These are phyloP conservation scores for Tyto alba DNA, from an alignment of 2,113 vertebrate species.

Conservation along the genomic window DNA sequence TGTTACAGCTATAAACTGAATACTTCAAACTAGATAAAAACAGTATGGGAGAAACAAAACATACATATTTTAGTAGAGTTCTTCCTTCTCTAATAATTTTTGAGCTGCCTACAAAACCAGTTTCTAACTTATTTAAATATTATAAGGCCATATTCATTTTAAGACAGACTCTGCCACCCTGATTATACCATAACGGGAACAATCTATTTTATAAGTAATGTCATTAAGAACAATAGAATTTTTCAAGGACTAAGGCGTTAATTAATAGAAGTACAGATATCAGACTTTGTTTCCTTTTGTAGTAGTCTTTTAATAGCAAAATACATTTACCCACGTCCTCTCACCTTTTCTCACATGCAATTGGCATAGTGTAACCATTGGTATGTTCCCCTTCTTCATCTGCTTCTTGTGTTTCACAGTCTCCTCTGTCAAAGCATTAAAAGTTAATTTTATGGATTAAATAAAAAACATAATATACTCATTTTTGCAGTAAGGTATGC, in stretches of 20 bases:
- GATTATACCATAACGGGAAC: not conserved
- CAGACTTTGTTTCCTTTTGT: not conserved
- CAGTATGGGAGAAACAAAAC: not conserved
- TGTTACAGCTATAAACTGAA: not conserved
- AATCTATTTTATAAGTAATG: not conserved
- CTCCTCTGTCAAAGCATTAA: not conserved
- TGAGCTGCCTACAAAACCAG: not conserved
- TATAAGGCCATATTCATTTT: not conserved
- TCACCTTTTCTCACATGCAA: not conserved
- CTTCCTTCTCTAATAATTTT: not conserved
- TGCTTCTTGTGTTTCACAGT: not conserved
- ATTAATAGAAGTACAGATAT: not conserved
- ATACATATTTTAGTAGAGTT: not conserved
- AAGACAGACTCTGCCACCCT: not conserved
- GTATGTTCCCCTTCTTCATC: not conserved
- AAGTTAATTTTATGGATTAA: not conserved
- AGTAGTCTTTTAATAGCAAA: not conserved
- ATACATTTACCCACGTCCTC: not conserved
- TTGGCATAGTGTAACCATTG: not conserved
- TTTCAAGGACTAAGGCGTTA: not conserved
- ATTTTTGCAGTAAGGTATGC: not conserved
- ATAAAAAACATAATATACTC: not conserved
- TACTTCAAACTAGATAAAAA: not conserved
- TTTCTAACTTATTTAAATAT: not conserved
- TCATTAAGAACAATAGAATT: not conserved